phyloP scores from a whole-genome alignment of 2,888 invertebrate species.

The Drosophila quinaria region DNA sequence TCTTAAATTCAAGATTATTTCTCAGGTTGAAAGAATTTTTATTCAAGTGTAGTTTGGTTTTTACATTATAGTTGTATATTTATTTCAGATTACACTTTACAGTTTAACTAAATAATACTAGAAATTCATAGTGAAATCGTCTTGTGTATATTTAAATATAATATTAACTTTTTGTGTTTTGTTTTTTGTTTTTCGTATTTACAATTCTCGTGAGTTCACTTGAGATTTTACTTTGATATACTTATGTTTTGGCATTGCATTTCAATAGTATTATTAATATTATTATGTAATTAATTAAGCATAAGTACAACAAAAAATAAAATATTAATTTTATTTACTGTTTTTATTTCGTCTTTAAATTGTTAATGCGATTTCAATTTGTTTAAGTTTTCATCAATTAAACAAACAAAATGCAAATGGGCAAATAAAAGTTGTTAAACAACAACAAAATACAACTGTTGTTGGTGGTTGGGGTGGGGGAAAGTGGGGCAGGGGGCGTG shows the following conservation, averaged over 20 bases:
- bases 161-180: slow-evolving; percentile 3
- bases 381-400: slow-evolving; percentile 65
- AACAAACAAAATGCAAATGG: slow-evolving; percentile 59
- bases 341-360: neutral
- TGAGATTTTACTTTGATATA: slow-evolving; percentile 27
- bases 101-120: slow-evolving; percentile 59
- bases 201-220: slow-evolving; percentile 36
- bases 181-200: slow-evolving; percentile 14
- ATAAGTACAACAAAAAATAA: slow-evolving; percentile 57
- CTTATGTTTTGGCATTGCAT: slow-evolving; percentile 26
- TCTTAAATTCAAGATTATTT: slow-evolving; percentile 8
- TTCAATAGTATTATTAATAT: slow-evolving; percentile 3
- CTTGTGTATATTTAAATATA: slow-evolving; percentile 16
- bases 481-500: neutral
- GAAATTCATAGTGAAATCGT: slow-evolving; percentile 47
- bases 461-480: neutral
- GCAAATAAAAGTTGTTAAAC: slow-evolving; percentile 5
- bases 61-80: slow-evolving; percentile 4
- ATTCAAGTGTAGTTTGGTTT: slow-evolving; percentile 18
- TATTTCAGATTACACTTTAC: slow-evolving; percentile 31
- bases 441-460: slow-evolving; percentile 1
- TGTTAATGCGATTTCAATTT: slow-evolving; percentile 45
- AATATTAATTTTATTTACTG: slow-evolving; percentile 5
- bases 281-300: slow-evolving; percentile 2
- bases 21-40: slow-evolving; percentile 34